Evolutionary conservation across 2,113 vertebrate species (phyloP).

Genomic region (Ornithorhynchus anatinus): DNA sequence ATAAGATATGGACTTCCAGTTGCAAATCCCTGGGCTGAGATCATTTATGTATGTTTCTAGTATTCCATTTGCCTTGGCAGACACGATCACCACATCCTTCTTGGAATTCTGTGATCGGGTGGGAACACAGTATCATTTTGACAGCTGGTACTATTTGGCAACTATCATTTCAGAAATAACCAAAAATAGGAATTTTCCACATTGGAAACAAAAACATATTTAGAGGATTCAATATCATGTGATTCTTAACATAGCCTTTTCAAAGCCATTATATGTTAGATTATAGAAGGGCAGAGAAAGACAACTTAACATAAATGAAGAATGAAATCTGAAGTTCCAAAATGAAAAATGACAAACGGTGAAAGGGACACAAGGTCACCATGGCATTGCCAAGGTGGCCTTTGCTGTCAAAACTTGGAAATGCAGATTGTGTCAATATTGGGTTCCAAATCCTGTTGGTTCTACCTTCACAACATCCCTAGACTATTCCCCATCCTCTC

Average conservation of each 20-base stretch:
- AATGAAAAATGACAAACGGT: not conserved
- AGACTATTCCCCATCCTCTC: too few relatives aligned
- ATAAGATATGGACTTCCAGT: not conserved
- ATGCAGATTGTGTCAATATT: too few relatives aligned
- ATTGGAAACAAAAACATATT: slow-evolving; percentile 1
- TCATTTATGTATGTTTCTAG: slow-evolving; percentile 40
- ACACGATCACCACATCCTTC: slow-evolving; percentile 22
- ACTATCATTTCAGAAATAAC: slow-evolving; percentile 31
- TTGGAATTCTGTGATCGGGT: slow-evolving; percentile 32
- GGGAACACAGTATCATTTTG: slow-evolving; percentile 48
- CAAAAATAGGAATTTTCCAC: slow-evolving; percentile 19
- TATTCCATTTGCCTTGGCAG: slow-evolving; percentile 38
- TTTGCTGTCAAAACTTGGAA: slow-evolving; percentile 2
- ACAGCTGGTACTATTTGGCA: slow-evolving; percentile 52
- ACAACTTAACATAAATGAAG: slow-evolving; percentile 13
- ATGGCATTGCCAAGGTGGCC: not conserved
- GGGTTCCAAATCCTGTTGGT: too few relatives aligned
- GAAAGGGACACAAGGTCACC: slow-evolving; percentile 10
- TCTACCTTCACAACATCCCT: too few relatives aligned
- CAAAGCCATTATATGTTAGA: not conserved
- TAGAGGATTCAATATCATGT: not conserved
- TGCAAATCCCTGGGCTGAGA: slow-evolving; percentile 22
- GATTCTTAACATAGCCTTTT: not conserved
- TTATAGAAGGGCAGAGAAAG: not conserved
- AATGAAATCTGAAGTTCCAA: slow-evolving; percentile 20